Evolutionary conservation across 2,113 vertebrate genomes (phyloP), one percentile per base, ranked within the genome.

Genomic region (Sorex fumeus): DNA sequence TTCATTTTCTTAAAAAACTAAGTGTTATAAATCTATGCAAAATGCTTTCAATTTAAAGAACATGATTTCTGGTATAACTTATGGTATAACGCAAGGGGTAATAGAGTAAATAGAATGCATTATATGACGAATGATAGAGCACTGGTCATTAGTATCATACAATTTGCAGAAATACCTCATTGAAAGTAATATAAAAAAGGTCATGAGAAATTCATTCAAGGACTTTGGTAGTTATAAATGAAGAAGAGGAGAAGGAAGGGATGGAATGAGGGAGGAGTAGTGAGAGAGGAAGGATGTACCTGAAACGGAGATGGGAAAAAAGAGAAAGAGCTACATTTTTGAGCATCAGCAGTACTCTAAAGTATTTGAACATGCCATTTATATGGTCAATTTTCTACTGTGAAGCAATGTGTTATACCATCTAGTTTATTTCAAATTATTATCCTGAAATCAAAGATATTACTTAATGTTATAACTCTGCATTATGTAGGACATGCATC

Each of bases 41-140:
- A 71, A 62, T 93, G n/a, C 32, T 87, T 91, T 94, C 1, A 81
- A 95, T 93, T 95, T 79, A 88, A 94, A 74, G 82, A 71, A 74
- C 30, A 23, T 23, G 36, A 79, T 25, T 81, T 32, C 3, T 90
- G 75, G 27, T 78, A 66, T 53, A 75, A 64, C 92, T 96, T 87
- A 82, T 69, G 53, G 7, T 82, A 21, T 36, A 91, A 93, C 34
- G n/a, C 57, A 91, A 96, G 95, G 4, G 10, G 36, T 93, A 80
- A 93, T 79, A 12, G 0, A 85, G 92, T 74, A 90, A 89, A 78
- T 69, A 1, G 3, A 91, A 25, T 66, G 12, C 81, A 18, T 47
- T 75, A 87, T 45, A 34, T 82, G 8, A n/a, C 32, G 92, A 11
- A 45, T 88, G n/a, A 95, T 43, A 11, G 18, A 85, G 79, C 70